A percentile compares a stretch with the other conserved stretches of the same genome.
Evolutionary conservation across 2,888 invertebrate genomes (phyloP).

Genomic region (Drosophila mimica): DNA sequence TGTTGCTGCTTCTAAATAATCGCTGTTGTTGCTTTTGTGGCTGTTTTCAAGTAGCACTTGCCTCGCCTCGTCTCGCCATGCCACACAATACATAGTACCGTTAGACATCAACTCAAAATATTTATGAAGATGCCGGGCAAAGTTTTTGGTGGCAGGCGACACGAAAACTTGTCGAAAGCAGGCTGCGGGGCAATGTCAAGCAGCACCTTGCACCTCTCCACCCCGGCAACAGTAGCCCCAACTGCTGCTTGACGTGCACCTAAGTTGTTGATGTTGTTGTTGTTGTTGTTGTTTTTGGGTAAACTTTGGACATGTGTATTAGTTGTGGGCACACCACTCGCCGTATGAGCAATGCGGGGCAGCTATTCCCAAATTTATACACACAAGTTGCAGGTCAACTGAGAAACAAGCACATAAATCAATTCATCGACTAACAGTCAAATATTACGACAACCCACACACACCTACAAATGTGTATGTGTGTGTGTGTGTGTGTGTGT

Average conservation of each 20-base stretch:
- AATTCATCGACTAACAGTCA: conserved; percentile 67
- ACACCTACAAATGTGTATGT: too few species aligned
- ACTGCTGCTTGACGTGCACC: conserved; percentile 1
- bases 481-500: too few species aligned
- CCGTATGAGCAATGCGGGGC: conserved; percentile 40
- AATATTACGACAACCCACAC: conserved; percentile 8
- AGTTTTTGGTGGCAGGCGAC: conserved; percentile 64
- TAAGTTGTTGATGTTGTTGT: conserved; percentile 4
- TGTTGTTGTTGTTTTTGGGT: conserved; percentile 8
- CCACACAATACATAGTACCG: conserved; percentile 28
- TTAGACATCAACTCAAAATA: conserved; percentile 69
- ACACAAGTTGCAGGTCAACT: conserved; percentile 75
- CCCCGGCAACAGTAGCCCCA: not conserved
- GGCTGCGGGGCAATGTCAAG: conserved; percentile 57
- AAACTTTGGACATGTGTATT: conserved; percentile 59
- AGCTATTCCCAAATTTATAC: conserved; percentile 67
- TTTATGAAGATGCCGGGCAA: conserved; percentile 70
- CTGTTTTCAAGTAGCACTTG: conserved; percentile 14
- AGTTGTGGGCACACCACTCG: conserved; percentile 27
- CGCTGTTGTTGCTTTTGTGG: conserved; percentile 17
- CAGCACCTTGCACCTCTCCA: conserved; percentile 17
- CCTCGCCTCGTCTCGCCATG: not conserved
- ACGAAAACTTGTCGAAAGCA: conserved; percentile 73
- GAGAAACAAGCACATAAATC: conserved; percentile 73
- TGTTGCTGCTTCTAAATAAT: not conserved